These are phyloP conservation scores for Hydrolagus affinis DNA, from an alignment of 2,113 vertebrate species.

Conservation along the genomic window DNA sequence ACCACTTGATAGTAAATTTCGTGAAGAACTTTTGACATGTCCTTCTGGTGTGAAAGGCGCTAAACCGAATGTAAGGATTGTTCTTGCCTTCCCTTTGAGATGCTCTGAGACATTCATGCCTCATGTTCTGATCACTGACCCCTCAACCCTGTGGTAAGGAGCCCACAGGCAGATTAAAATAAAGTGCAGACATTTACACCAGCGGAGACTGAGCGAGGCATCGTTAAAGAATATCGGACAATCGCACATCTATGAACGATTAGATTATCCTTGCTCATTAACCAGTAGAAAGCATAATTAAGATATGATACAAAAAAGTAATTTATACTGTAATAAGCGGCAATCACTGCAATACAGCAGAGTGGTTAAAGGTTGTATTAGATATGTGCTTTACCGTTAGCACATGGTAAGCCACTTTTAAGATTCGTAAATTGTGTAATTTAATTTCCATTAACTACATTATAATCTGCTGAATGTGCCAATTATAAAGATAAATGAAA, in stretches of 20 bases:
- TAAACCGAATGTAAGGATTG: too few relatives aligned
- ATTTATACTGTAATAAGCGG: slow-evolving; percentile 17
- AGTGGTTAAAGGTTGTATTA: background rate
- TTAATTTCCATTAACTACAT: slow-evolving; percentile 32
- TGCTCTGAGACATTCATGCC: background rate
- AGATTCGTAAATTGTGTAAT: slow-evolving; percentile 29
- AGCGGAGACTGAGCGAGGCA: background rate
- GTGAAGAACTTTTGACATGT: too few relatives aligned
- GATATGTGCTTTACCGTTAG: slow-evolving; percentile 16
- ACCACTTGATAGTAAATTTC: too few relatives aligned
- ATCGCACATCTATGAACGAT: background rate
- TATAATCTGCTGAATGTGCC: slow-evolving; percentile 31
- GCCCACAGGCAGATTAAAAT: background rate
- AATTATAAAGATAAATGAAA: slow-evolving; percentile 31
- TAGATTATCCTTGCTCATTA: slow-evolving; percentile 7
- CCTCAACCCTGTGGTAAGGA: background rate
- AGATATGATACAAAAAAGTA: slow-evolving; percentile 25
- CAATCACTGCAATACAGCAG: background rate
- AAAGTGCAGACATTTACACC: background rate
- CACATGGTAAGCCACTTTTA: slow-evolving; percentile 26
- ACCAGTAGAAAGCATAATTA: slow-evolving; percentile 16
- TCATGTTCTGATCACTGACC: background rate
- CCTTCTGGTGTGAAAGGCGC: too few relatives aligned
- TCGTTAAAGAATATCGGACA: background rate
- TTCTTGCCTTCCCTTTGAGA: background rate